Evolutionary conservation across 2,113 vertebrate genomes (phyloP).

Genomic region (Hydropotes inermis): DNA sequence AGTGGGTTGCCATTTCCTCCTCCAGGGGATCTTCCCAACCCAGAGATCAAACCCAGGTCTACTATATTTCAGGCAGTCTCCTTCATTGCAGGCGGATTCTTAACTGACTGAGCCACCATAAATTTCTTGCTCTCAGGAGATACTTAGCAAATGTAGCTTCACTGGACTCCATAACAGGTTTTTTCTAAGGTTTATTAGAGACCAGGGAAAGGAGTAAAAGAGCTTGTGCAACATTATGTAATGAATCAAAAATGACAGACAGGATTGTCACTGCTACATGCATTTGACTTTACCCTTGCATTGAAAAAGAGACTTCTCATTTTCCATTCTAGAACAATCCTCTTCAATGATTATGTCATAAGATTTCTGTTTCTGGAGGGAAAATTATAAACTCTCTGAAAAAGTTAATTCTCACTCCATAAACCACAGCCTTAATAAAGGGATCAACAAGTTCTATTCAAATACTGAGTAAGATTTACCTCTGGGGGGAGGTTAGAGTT

Average conservation of each 20-base stretch:
- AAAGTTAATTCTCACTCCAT: background rate
- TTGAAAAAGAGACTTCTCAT: background rate
- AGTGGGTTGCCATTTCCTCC: background rate
- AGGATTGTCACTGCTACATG: background rate
- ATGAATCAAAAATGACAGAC: background rate
- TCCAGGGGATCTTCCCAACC: background rate
- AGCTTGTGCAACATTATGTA: background rate
- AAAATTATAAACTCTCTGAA: background rate
- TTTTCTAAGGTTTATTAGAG: background rate
- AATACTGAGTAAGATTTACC: background rate
- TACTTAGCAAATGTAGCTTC: background rate
- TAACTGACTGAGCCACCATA: background rate
- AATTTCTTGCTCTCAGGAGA: background rate
- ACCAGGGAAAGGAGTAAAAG: background rate
- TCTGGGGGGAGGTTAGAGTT: background rate
- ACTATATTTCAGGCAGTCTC: background rate
- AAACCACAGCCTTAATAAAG: background rate
- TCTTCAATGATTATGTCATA: background rate
- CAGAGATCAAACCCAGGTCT: background rate
- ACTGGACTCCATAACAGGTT: background rate
- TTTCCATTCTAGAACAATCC: background rate
- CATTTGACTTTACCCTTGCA: background rate
- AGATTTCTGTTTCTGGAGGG: background rate
- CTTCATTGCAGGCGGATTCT: background rate
- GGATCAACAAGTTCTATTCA: constrained; percentile 2